These are phyloP conservation scores for Adelphocoris suturalis DNA, from an alignment of 2,888 invertebrate genomes.

Conservation along the genomic window DNA sequence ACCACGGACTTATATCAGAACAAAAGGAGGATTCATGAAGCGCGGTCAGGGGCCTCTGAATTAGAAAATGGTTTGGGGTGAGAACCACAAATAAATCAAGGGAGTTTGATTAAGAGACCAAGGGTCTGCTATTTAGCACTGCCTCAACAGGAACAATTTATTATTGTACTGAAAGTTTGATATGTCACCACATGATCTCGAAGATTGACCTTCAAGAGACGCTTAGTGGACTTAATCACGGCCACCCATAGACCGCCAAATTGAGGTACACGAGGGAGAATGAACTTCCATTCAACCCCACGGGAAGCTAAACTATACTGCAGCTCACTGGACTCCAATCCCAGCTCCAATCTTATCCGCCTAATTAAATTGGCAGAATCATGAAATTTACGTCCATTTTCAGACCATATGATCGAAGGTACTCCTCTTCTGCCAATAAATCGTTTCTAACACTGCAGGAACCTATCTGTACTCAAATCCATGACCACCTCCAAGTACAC, in stretches of 20 bases:
- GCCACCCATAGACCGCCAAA: conserved; percentile 59
- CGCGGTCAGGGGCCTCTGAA: no score
- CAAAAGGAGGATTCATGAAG: no score
- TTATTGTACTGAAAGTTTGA: conserved; percentile 40
- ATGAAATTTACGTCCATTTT: conserved; percentile 74
- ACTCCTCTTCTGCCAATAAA: conserved; percentile 74
- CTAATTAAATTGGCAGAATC: conserved; percentile 2
- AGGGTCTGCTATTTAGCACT: conserved; percentile 27
- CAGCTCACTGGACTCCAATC: background rate
- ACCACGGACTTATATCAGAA: no score
- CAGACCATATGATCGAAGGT: conserved; percentile 73
- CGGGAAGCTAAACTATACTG: background rate
- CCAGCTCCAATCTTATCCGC: conserved; percentile 27
- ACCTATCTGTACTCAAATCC: conserved; percentile 67
- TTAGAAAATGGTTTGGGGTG: conserved; percentile 38
- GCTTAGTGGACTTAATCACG: conserved; percentile 44
- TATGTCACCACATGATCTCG: conserved; percentile 19
- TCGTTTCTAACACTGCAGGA: conserved; percentile 71
- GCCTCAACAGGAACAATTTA: conserved; percentile 40
- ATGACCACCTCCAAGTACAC: conserved; percentile 74
- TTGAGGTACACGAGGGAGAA: conserved; percentile 38
- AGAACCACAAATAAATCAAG: conserved; percentile 30
- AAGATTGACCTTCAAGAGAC: background rate
- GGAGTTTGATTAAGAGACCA: conserved; percentile 23
- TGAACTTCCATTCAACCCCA: no score